These are phyloP conservation scores for Danio choprae DNA, from an alignment of 2,797 vertebrate genomes.

Conservation along the genomic window DNA sequence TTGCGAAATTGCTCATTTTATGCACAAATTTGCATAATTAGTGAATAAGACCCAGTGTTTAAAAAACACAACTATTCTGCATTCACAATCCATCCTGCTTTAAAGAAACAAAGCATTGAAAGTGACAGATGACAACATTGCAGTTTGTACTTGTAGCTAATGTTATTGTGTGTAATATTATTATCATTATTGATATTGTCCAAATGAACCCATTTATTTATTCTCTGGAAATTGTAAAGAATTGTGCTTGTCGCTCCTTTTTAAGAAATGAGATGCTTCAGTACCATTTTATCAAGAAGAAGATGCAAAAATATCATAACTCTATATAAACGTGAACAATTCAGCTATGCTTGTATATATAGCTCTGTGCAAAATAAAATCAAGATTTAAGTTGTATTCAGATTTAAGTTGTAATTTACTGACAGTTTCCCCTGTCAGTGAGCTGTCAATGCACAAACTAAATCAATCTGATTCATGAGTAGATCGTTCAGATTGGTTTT, in stretches of 20 bases:
- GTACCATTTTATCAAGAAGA: too few species aligned
- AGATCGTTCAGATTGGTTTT: background rate
- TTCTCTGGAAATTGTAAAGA: background rate
- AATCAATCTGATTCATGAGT: background rate
- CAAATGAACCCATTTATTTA: background rate
- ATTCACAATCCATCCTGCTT: too few species aligned
- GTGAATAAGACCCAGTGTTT: too few species aligned
- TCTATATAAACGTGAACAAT: background rate
- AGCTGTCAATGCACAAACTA: slow-evolving; percentile 4
- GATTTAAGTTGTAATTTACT: slow-evolving; percentile 9
- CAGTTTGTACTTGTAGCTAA: too few species aligned
- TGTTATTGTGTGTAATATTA: too few species aligned
- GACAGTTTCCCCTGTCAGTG: background rate
- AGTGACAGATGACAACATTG: too few species aligned
- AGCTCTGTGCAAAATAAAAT: background rate
- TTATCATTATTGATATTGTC: too few species aligned
- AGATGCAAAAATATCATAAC: background rate
- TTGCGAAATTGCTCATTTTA: too few species aligned
- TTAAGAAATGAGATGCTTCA: background rate
- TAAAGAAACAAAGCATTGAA: too few species aligned
- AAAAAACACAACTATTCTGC: too few species aligned
- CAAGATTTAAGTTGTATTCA: too few species aligned
- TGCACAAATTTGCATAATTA: too few species aligned
- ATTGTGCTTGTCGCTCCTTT: background rate
- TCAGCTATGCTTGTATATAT: background rate